Evolutionary conservation across 1,140 invertebrate species (phyloP).

Genomic region (Spodoptera litura): DNA sequence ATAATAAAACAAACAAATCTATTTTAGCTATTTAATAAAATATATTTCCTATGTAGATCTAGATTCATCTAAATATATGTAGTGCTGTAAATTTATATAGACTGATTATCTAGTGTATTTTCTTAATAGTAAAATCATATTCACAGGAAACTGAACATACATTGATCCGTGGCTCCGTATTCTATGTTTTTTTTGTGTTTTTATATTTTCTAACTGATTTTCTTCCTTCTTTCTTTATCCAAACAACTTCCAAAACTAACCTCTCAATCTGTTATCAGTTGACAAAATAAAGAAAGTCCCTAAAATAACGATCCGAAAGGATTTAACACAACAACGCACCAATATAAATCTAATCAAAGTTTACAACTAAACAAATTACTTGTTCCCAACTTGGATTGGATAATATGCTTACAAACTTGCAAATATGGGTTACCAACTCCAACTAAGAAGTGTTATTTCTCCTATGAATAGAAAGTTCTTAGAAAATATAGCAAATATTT

Average conservation of each 20-base stretch:
- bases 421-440: conserved; percentile 45
- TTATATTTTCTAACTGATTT: too few relatives aligned
- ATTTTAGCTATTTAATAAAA: too few relatives aligned
- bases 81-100: too few relatives aligned
- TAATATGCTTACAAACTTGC: conserved; percentile 48
- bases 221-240: neutral
- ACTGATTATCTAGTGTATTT: too few relatives aligned
- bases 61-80: too few relatives aligned
- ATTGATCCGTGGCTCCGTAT: too few relatives aligned
- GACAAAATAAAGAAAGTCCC: neutral
- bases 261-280: neutral
- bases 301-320: neutral
- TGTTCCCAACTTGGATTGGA: conserved; percentile 47
- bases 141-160: too few relatives aligned
- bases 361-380: conserved; percentile 51
- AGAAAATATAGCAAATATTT: conserved; percentile 36
- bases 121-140: too few relatives aligned
- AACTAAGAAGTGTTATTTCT: conserved; percentile 43
- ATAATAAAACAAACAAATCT: too few relatives aligned
- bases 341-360: conserved; percentile 50
- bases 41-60: too few relatives aligned
- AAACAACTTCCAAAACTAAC: neutral
- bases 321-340: conserved; percentile 14
- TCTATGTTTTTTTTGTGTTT: too few relatives aligned
- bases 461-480: conserved; percentile 42